Conservation (phyloP, 2,888 invertebrate species). For the Acanthococcus lagerstroemiae region DNA sequence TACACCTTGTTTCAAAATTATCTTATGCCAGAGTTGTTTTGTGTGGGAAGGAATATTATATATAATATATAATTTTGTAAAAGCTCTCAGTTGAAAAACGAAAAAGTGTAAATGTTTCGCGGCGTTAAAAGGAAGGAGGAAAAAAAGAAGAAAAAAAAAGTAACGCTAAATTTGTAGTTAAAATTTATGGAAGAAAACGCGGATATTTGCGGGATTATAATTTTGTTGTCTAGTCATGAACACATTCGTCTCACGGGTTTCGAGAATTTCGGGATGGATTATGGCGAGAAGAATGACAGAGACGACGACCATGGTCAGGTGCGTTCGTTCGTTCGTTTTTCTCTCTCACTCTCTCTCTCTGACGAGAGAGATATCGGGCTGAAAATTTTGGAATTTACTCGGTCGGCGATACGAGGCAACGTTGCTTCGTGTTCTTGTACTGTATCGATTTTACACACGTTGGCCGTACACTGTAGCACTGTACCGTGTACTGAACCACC, state of each 20-base stretch:
- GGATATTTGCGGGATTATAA: no score
- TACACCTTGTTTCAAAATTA: constrained; percentile 30
- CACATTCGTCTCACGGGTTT: constrained; percentile 1
- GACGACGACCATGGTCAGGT: no score
- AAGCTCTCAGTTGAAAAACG: not conserved
- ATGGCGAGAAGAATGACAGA: no score
- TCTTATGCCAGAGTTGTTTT: constrained; percentile 26
- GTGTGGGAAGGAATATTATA: constrained; percentile 20
- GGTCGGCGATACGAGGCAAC: no score
- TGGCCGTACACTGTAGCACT: no score
- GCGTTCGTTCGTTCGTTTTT: no score
- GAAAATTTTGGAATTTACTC: not conserved
- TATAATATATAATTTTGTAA: no score
- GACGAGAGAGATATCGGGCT: not conserved
- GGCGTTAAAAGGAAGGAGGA: not conserved
- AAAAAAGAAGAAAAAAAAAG: not conserved
- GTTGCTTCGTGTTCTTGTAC: no score
- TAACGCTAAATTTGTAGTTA: not conserved
- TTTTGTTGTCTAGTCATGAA: constrained; percentile 23
- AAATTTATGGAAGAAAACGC: no score
- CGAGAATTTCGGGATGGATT: not conserved
- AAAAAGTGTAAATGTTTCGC: not conserved
- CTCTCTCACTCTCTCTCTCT: not conserved
- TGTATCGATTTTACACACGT: no score
- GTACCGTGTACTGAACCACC: not conserved